phyloP scores from a whole-genome alignment of 2,888 invertebrate species.

The Balanococcus diminutus region DNA sequence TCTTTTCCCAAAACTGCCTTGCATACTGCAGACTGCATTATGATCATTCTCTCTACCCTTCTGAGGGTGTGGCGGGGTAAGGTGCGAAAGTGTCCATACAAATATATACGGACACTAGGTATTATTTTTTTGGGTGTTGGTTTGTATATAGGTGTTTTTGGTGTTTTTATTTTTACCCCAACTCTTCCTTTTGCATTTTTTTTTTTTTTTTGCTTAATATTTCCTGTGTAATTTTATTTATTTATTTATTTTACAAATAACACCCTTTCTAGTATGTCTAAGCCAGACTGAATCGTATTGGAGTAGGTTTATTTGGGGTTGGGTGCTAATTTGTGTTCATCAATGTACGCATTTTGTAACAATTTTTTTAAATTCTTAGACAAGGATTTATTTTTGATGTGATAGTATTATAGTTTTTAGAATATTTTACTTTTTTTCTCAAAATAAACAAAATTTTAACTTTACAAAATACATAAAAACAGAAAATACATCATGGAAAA shows the following conservation, averaged over 20 bases:
- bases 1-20: neutral
- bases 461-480: no score
- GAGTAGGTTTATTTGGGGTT: neutral
- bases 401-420: no score
- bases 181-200: neutral
- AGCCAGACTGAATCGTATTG: neutral
- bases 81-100: neutral
- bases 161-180: neutral
- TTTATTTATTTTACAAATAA: neutral
- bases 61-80: neutral
- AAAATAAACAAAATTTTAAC: no score
- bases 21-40: neutral
- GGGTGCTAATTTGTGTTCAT: neutral
- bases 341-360: no score
- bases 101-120: neutral
- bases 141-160: neutral
- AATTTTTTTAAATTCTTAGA: no score
- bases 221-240: constrained; percentile 24
- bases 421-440: no score
- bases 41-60: neutral
- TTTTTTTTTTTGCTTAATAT: neutral
- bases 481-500: no score
- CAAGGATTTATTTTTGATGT: no score
- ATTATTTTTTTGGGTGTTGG: neutral
- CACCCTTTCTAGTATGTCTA: neutral